These are phyloP conservation scores for Prionace glauca DNA, from an alignment of 2,797 vertebrate species.

Conservation along the genomic window DNA sequence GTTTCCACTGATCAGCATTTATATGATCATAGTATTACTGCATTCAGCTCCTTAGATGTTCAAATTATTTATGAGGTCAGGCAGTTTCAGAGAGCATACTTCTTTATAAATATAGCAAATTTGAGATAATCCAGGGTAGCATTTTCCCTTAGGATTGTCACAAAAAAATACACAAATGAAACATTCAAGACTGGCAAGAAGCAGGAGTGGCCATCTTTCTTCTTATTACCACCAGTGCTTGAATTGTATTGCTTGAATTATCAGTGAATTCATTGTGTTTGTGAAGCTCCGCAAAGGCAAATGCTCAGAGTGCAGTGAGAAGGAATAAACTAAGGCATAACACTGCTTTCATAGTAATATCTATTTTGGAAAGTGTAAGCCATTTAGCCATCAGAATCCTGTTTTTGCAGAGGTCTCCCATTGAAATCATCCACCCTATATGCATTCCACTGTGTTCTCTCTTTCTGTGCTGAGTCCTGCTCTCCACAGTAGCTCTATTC, in stretches of 20 bases:
- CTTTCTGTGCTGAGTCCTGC: neutral
- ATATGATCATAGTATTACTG: neutral
- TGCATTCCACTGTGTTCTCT: neutral
- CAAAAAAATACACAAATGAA: neutral
- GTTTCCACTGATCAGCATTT: slow-evolving; percentile 10
- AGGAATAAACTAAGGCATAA: neutral
- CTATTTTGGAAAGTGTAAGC: neutral
- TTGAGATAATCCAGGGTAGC: neutral
- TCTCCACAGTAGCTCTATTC: neutral
- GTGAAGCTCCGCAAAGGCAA: neutral
- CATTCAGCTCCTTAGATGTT: neutral
- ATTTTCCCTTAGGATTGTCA: neutral
- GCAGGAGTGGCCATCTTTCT: neutral
- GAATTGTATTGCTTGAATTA: neutral
- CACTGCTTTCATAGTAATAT: neutral
- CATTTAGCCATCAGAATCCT: neutral
- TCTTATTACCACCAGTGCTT: neutral
- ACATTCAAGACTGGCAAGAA: neutral
- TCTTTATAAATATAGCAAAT: neutral
- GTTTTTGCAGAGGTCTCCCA: neutral
- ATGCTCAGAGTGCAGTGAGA: neutral
- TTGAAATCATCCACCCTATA: too few relatives aligned
- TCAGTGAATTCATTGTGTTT: neutral
- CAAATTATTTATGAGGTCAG: neutral
- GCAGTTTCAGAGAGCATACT: neutral